Conservation (phyloP, 23 tunicate genomes). For the Oikopleura albicans region DNA sequence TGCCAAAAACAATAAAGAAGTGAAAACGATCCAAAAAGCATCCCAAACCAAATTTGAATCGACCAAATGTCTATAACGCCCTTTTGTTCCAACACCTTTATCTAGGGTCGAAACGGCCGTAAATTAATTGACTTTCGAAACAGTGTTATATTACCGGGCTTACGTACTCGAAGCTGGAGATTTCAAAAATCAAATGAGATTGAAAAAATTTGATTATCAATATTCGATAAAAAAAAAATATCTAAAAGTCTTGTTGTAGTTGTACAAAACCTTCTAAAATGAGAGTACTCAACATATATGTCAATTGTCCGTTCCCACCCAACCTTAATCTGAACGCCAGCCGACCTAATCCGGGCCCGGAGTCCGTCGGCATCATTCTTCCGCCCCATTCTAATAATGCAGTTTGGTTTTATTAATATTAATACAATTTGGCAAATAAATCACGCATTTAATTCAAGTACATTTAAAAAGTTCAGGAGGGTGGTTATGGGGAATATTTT, state of each 20-base stretch:
- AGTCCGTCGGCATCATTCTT: neutral
- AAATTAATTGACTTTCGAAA: no score
- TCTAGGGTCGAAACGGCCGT: neutral
- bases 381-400: neutral
- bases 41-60: neutral
- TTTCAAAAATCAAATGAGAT: no score
- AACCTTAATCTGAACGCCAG: slow-evolving; percentile 11
- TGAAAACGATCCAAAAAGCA: neutral
- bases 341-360: neutral
- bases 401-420: no score
- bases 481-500: neutral
- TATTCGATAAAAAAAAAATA: no score
- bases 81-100: neutral
- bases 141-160: no score
- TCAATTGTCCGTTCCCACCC: no score
- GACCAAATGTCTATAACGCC: slow-evolving; percentile 10
- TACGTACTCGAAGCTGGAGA: no score
- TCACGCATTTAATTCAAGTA: neutral
- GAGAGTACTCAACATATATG: no score
- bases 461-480: neutral
- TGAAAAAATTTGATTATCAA: no score
- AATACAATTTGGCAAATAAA: no score
- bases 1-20: neutral
- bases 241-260: no score
- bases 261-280: no score